Evolutionary conservation across 2,113 vertebrate genomes (phyloP).

Genomic region (Lampris megalopsis): DNA sequence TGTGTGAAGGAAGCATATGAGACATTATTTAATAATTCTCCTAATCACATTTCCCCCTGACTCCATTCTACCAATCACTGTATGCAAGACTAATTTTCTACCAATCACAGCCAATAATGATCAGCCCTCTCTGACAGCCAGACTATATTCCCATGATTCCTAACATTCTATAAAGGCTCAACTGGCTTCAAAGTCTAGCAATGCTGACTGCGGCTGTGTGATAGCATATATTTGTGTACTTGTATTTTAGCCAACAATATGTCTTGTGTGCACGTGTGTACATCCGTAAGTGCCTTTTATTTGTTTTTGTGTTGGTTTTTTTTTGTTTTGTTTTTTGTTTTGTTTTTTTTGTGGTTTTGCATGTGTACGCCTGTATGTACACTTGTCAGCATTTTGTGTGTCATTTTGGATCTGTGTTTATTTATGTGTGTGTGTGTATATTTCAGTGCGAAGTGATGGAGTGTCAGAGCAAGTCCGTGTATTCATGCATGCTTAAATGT

Average conservation of each 20-base stretch:
- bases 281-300: too few species aligned
- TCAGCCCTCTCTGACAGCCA: conserved; percentile 2
- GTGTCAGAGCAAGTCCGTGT: neutral
- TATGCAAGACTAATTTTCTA: conserved; percentile 22
- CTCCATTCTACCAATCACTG: conserved; percentile 21
- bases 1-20: conserved; percentile 2
- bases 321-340: too few species aligned
- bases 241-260: too few species aligned
- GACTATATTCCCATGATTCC: conserved; percentile 19
- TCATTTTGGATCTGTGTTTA: too few species aligned
- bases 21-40: conserved; percentile 48
- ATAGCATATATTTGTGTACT: neutral
- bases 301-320: too few species aligned
- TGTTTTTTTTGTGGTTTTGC: too few species aligned
- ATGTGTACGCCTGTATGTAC: too few species aligned
- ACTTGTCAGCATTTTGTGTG: too few species aligned
- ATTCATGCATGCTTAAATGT: neutral
- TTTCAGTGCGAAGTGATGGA: neutral
- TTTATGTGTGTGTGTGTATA: neutral
- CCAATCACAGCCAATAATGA: conserved; percentile 6
- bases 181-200: conserved; percentile 34
- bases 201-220: conserved; percentile 44
- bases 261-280: too few species aligned
- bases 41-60: conserved; percentile 36
- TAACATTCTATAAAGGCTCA: conserved; percentile 24